Percentiles rank a stretch among this genome's conserved stretches.
Evolutionary conservation across 2,113 vertebrate species (phyloP).

Genomic region (Electrona antarctica): DNA sequence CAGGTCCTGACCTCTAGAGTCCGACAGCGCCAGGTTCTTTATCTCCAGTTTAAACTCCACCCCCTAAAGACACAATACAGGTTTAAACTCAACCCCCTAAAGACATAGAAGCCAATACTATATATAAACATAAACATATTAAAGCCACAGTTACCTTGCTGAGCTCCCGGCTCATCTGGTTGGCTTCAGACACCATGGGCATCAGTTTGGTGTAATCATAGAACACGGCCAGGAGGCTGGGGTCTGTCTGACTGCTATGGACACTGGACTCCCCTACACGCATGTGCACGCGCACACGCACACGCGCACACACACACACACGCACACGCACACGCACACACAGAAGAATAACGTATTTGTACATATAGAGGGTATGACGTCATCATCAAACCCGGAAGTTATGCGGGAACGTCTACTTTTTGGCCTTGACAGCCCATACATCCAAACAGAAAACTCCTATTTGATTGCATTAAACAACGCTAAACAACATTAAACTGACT

Average conservation of each 20-base stretch:
- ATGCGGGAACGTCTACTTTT: too few species aligned
- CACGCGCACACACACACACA: slow-evolving; percentile 1
- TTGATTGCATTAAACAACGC: too few species aligned
- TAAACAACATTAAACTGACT: too few species aligned
- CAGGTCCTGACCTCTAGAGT: slow-evolving; percentile 86
- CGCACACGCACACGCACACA: not conserved
- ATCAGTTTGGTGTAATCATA: slow-evolving; percentile 88
- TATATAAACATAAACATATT: too few species aligned
- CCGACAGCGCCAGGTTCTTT: slow-evolving; percentile 86
- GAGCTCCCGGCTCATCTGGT: slow-evolving; percentile 90
- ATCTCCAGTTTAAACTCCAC: slow-evolving; percentile 87
- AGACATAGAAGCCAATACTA: not conserved
- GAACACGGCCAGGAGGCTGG: slow-evolving; percentile 85
- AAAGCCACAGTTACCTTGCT: slow-evolving; percentile 77
- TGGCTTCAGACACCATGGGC: slow-evolving; percentile 87
- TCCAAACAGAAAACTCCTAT: too few species aligned
- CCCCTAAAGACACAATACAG: slow-evolving; percentile 69
- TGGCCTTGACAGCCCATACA: too few species aligned
- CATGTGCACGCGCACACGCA: slow-evolving; percentile 2
- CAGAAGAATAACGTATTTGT: too few species aligned
- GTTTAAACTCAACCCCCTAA: too few species aligned
- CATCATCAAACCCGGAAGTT: too few species aligned
- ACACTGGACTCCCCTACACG: slow-evolving; percentile 60
- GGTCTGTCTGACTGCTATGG: slow-evolving; percentile 73
- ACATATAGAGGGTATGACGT: too few species aligned